phyloP scores from a whole-genome alignment of 2,888 invertebrate species.

The Lasioglossum oenotherae region DNA sequence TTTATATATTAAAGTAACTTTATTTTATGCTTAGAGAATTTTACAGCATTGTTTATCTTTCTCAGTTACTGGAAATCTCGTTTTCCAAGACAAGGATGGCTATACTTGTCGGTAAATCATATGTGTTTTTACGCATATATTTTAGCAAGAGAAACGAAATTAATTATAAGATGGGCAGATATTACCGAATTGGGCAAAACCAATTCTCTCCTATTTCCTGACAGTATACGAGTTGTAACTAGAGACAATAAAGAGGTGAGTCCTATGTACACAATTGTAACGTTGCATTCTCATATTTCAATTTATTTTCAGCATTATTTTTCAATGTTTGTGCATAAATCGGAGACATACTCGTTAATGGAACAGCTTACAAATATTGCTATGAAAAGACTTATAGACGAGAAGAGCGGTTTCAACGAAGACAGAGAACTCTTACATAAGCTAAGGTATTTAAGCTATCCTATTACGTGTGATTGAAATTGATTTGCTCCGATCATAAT shows the following conservation, averaged over 20 bases:
- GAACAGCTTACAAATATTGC: conserved; percentile 98
- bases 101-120: conserved; percentile 98
- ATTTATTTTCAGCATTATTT: conserved; percentile 90
- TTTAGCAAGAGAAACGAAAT: conserved; percentile 94
- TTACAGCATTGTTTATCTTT: conserved; percentile 74
- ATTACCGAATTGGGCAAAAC: conserved; percentile 92
- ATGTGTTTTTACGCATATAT: conserved; percentile 98
- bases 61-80: conserved; percentile 96
- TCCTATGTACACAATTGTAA: not conserved
- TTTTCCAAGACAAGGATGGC: conserved; percentile 97
- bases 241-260: conserved; percentile 89
- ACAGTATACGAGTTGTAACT: conserved; percentile 94
- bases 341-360: conserved; percentile 96
- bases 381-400: conserved; percentile 97
- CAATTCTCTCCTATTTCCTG: conserved; percentile 92
- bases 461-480: conserved; percentile 7
- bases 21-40: not conserved
- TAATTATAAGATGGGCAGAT: conserved; percentile 96
- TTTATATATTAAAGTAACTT: conserved; percentile 68
- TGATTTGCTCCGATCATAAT: not conserved
- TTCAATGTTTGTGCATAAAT: conserved; percentile 94
- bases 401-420: conserved; percentile 95
- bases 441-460: conserved; percentile 86
- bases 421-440: conserved; percentile 94
- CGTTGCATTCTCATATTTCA: not conserved